phyloP scores from a whole-genome alignment of 2,797 vertebrate species.

The Mycteria americana region DNA sequence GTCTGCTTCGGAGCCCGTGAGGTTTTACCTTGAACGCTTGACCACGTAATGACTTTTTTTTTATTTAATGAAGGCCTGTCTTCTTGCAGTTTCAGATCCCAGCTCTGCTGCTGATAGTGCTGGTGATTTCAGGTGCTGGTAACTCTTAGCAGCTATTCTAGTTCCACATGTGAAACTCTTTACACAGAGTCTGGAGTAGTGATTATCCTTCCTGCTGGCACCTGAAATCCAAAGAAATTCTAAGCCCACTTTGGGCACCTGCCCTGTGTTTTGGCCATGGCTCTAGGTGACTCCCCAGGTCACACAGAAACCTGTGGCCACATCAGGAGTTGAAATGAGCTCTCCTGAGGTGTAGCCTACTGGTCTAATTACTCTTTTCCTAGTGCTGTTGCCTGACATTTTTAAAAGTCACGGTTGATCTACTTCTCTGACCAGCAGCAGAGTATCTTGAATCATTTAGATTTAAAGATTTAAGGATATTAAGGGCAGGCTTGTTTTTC shows the following conservation, averaged over 20 bases:
- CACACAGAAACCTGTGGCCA: neutral
- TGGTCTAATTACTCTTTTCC: neutral
- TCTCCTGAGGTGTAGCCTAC: neutral
- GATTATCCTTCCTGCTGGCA: neutral
- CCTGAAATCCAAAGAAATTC: neutral
- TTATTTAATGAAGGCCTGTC: neutral
- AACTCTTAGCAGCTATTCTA: neutral
- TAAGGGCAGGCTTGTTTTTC: neutral
- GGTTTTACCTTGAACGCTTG: neutral
- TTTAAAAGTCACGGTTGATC: neutral
- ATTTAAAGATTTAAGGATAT: neutral
- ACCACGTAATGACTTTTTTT: neutral
- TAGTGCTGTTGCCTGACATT: neutral
- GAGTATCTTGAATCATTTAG: neutral
- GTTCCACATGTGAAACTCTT: neutral
- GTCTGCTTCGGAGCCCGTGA: neutral
- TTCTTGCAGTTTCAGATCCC: neutral
- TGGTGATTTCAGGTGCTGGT: neutral
- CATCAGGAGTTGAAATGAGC: neutral
- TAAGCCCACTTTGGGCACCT: neutral
- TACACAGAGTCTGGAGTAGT: rapidly evolving
- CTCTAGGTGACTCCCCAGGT: neutral
- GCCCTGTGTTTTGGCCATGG: neutral
- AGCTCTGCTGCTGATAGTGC: neutral
- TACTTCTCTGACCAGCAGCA: neutral